Evolutionary conservation across 2,888 invertebrate genomes (phyloP), one percentile per base, ranked within the genome.

Genomic region (Lasioglossum figueresi): DNA sequence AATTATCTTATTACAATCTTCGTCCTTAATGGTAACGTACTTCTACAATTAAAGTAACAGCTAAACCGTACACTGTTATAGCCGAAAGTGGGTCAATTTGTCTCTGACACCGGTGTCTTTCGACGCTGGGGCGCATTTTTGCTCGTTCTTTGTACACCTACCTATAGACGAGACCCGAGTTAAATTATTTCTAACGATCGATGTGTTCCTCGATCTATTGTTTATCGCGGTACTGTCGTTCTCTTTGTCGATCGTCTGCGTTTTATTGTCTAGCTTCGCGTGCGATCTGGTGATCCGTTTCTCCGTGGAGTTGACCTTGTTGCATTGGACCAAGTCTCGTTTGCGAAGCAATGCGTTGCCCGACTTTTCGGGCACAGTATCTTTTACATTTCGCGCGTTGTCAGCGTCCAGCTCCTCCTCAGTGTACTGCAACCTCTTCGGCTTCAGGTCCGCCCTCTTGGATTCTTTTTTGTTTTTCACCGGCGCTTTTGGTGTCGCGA

Each of bases 371-470:
- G 16, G 34, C 31, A 19, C 27, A 8, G 40, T 27, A 27, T 71
- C 23, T 37, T 79, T 23, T 43, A 75, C 80, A 56, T 73, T 78
- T 3, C 76, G 70, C 3, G 5, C 23, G 19, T 4, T 68, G 0
- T 23, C 40, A 23, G 2, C 12, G 6, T 83, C 79, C 10, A 66
- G 34, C 31, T 91, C 86, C 6, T 92, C 84, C 1, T 88, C 88
- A 40, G 82, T 52, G 68, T 89, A 93, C 6, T 84, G 82, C 48
- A 93, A 89, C 79, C 89, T 92, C 79, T 92, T 93, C 14, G 92
- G 93, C 45, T 88, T 88, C 70, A 91, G 80, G 31, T 89, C 87
- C 5, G 73, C 78, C n/a, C 89, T 91, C 10, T 85, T 85, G 0
- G 85, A 59, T 2, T 63, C 78, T 70, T 87, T 91, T 4, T 84